Evolutionary conservation across 2,888 invertebrate species (phyloP).

Genomic region (Troglohyphantes excavatus): DNA sequence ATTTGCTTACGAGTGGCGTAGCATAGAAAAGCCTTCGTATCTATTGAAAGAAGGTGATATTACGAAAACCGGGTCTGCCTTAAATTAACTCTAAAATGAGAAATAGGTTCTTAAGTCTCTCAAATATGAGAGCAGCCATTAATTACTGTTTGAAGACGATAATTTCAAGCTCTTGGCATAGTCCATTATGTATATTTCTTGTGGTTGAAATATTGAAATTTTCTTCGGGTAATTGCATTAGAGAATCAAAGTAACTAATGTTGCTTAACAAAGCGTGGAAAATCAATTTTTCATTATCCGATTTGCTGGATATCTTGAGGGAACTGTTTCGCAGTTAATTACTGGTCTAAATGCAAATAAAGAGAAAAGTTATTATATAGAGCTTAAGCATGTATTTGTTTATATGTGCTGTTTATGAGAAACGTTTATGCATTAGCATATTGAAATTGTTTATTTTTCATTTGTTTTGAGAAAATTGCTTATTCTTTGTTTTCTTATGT

Average conservation of each 20-base stretch:
- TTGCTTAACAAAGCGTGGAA: background rate
- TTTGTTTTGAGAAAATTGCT: too few species aligned
- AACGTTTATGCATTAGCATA: too few species aligned
- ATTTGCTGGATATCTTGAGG: conserved; percentile 10
- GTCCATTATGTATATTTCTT: conserved; percentile 14
- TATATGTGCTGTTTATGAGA: background rate
- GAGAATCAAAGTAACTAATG: background rate
- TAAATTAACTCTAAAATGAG: conserved; percentile 31
- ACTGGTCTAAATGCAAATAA: background rate
- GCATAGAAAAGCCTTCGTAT: background rate
- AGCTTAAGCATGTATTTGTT: background rate
- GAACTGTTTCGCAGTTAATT: background rate
- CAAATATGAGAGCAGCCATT: conserved; percentile 12
- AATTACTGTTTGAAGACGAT: conserved; percentile 34
- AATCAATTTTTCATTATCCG: conserved; percentile 34
- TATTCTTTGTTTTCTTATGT: too few species aligned
- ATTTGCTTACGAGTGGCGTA: background rate
- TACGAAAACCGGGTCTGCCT: conserved; percentile 9
- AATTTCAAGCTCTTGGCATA: background rate
- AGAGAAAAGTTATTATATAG: background rate
- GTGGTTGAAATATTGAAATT: background rate
- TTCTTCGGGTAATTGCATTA: conserved; percentile 1
- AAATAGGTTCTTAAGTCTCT: conserved; percentile 22
- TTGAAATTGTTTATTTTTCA: too few species aligned
- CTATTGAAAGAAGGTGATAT: conserved; percentile 31